Evolutionary conservation across 1,140 invertebrate species (phyloP).

Genomic region (Drosophila athabasca): DNA sequence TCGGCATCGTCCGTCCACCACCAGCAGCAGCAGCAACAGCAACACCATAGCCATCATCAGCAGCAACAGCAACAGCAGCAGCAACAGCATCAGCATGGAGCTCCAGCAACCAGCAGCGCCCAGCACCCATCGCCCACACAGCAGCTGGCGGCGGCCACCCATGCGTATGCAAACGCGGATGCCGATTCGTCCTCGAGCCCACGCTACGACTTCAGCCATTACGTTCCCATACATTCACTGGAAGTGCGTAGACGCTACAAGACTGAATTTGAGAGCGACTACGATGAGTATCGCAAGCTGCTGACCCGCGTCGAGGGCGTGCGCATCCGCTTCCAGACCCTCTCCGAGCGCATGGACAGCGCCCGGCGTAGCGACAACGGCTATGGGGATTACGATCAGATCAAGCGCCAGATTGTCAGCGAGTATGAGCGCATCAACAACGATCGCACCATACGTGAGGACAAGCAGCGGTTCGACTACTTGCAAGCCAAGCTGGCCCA

Average conservation of each 20-base stretch:
- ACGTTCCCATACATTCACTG: conserved; percentile 89
- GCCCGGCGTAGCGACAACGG: conserved; percentile 57
- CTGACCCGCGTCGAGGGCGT: conserved; percentile 91
- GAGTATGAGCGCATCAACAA: conserved; percentile 92
- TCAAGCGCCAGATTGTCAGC: conserved; percentile 90
- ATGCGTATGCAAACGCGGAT: conserved; percentile 61
- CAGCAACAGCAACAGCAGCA: conserved; percentile 39
- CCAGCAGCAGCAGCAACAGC: conserved; percentile 37
- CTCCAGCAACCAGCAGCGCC: conserved; percentile 13
- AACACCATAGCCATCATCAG: conserved; percentile 31
- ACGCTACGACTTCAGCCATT: conserved; percentile 87
- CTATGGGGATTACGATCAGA: conserved; percentile 70
- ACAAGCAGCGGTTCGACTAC: conserved; percentile 91
- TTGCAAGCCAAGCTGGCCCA: conserved; percentile 95
- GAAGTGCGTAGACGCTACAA: conserved; percentile 94
- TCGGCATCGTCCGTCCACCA: conserved; percentile 27
- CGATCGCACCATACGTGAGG: conserved; percentile 88
- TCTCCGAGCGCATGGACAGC: conserved; percentile 84
- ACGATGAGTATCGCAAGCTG: conserved; percentile 91
- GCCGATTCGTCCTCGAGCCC: conserved; percentile 52
- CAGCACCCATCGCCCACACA: conserved; percentile 78
- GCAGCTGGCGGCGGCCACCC: conserved; percentile 71
- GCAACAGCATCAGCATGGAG: conserved; percentile 20
- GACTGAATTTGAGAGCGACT: conserved; percentile 93
- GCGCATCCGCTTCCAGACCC: conserved; percentile 89